Base-by-base conservation (phyloP, 64 coral and sea anemone species). In the Exaiptasia diaphana region DNA sequence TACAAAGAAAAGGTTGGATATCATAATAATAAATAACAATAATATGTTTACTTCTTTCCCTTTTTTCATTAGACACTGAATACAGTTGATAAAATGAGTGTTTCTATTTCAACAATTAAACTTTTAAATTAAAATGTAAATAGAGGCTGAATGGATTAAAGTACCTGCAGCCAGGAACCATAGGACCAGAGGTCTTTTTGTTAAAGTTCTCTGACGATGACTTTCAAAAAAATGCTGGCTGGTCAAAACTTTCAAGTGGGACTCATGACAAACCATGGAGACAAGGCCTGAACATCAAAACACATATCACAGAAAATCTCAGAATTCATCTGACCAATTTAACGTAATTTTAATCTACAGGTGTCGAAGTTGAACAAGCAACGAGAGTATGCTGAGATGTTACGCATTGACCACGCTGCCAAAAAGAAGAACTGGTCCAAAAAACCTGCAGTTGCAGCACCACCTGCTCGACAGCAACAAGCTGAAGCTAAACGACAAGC, bases 341-440 rank as follows among this genome's bases (percentile, higher is more conserved):
- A 12, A 12, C 10, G n/a, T 12, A n/a, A 7, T 67, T 28, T 30
- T 67, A 13, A 67, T 67, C 42, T 29, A 44, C 43, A 95, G 91
- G 62, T 83, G 11, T 57, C 53, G 11, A 95, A 89, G 73, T 69
- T 72, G 8, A 84, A 50, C 3, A 89, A 88, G 40, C 86, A 95
- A 65, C 61, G 67, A 73, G 86, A 95, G n/a, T 95, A 95, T 85
- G 86, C 86, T 35, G 86, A 83, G 38, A 71, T 79, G 17, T 57
- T 95, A 38, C 74, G 91, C 35, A 67, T 78, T 5, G 85, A 95
- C 23, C 91, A 95, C 59, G 64, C 58, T 21, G 49, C 81, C 22
- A 78, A 75, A 73, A 85, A 50, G 59, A 83, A 73, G 43, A 72
- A 85, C 6, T 41, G 70, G 79, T 85, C 54, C 11, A 54, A 58